These are phyloP conservation scores for Drymodes brunneopygia DNA, from an alignment of 2,113 vertebrate genomes.

Conservation along the genomic window DNA sequence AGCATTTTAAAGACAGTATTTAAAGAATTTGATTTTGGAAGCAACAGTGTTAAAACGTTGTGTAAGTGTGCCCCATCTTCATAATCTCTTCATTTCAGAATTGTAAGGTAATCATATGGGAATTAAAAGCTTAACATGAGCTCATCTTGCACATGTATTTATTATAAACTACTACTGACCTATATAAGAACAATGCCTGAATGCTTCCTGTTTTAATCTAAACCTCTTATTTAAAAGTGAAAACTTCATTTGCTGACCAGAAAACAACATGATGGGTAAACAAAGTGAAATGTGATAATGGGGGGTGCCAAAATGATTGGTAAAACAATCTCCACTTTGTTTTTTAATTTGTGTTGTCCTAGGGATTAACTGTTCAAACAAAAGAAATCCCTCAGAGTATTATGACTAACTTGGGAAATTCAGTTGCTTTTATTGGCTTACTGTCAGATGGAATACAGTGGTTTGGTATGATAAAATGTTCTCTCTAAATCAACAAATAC, in stretches of 20 bases:
- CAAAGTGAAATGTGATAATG: background rate
- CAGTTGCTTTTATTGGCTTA: background rate
- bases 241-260: background rate
- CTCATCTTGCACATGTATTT: slow-evolving; percentile 8
- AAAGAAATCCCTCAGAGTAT: slow-evolving; percentile 14
- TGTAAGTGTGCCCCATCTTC: background rate
- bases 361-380: slow-evolving; percentile 24
- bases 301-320: background rate
- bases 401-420: slow-evolving; percentile 12
- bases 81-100: background rate
- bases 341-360: slow-evolving; percentile 28
- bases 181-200: background rate
- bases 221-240: background rate
- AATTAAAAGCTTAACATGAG: slow-evolving; percentile 47
- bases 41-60: background rate
- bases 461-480: background rate
- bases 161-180: slow-evolving; percentile 16
- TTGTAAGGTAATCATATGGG: background rate
- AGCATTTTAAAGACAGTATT: background rate
- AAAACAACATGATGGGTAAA: background rate
- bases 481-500: background rate
- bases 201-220: background rate
- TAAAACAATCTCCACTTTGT: background rate
- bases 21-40: background rate
- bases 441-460: background rate